phyloP scores from a whole-genome alignment of 1,140 invertebrate genomes.

The Araneus ventricosus region DNA sequence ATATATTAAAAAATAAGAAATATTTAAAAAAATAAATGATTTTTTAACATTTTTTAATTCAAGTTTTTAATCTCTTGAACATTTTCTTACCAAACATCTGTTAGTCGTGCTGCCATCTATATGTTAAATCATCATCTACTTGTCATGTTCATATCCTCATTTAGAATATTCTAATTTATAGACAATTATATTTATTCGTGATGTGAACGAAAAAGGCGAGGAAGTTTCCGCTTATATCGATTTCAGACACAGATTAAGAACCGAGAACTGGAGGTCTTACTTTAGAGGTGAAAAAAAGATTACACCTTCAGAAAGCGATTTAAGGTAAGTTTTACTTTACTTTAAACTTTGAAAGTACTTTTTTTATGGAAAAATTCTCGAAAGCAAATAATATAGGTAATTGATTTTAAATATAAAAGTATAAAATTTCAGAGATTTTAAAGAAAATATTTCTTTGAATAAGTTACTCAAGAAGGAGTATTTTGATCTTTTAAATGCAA shows the following conservation, averaged over 20 bases:
- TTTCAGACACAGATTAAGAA: conserved; percentile 85
- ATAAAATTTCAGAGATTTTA: too few relatives aligned
- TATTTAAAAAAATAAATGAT: too few relatives aligned
- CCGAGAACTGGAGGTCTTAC: conserved; percentile 87
- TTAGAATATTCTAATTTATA: not conserved
- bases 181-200: conserved; percentile 87
- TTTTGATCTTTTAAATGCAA: too few relatives aligned
- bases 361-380: not conserved
- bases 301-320: conserved; percentile 84
- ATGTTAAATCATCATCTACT: not conserved
- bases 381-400: not conserved
- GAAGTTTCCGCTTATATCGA: conserved; percentile 90
- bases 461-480: too few relatives aligned
- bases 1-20: too few relatives aligned
- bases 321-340: conserved; percentile 83
- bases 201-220: conserved; percentile 84
- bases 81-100: not conserved
- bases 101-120: conserved; percentile 23
- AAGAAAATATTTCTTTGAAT: too few relatives aligned
- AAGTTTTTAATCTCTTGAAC: too few relatives aligned
- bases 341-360: too few relatives aligned
- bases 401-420: too few relatives aligned
- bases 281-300: conserved; percentile 85
- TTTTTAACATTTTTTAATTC: too few relatives aligned
- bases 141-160: not conserved